Evolutionary conservation across 2,888 invertebrate genomes (phyloP).

Genomic region (Elysia crispata): DNA sequence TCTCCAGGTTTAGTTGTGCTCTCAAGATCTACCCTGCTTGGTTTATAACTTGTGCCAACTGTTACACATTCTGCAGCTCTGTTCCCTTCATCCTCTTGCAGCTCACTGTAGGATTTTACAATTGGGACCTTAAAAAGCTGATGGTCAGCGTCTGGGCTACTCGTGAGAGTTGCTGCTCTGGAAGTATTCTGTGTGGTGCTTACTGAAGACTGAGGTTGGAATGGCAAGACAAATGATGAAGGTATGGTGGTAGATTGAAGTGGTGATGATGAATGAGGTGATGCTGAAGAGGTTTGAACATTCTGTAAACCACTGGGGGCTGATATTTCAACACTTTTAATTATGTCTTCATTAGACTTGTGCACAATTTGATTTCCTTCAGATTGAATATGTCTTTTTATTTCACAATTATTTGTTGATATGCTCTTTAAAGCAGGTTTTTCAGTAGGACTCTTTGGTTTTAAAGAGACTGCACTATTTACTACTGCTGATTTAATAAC

Average conservation of each 20-base stretch:
- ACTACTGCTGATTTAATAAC: no score
- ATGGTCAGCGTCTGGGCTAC: constrained; percentile 50
- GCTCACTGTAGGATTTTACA: constrained; percentile 57
- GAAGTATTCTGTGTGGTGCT: constrained; percentile 49
- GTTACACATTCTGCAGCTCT: neutral
- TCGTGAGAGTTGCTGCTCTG: neutral
- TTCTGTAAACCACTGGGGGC: no score
- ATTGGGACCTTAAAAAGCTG: constrained; percentile 67
- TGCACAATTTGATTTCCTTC: neutral
- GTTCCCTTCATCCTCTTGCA: constrained; percentile 48
- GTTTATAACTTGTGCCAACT: neutral
- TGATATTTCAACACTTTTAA: no score
- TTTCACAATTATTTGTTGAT: neutral
- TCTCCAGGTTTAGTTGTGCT: neutral
- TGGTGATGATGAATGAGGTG: neutral
- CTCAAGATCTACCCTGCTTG: neutral
- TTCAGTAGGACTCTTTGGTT: no score
- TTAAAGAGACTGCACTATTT: no score
- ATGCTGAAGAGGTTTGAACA: neutral
- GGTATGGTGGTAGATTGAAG: constrained; percentile 20
- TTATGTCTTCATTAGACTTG: no score
- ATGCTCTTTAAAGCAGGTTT: no score
- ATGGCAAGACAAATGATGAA: constrained; percentile 31
- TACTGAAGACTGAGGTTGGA: constrained; percentile 26
- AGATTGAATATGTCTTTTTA: neutral